Base-by-base conservation (phyloP, 2,888 invertebrate genomes). In the Linnaemya tessellans region DNA sequence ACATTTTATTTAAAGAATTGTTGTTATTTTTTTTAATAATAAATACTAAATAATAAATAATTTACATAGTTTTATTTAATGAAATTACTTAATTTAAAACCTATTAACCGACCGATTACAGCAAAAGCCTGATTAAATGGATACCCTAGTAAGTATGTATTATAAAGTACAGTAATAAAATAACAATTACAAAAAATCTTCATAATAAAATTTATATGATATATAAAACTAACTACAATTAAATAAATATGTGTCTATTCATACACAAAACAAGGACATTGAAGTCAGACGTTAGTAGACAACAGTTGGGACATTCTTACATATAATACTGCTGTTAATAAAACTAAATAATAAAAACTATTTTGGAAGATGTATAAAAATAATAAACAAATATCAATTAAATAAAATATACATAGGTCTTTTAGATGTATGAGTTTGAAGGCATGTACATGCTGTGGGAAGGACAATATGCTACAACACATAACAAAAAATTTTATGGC, bases 371-470 rank as follows among this genome's bases (percentile, higher is more conserved):
- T 15, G 10, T 70, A 0, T 58, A 30, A 18, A n/a, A 22, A 41
- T 18, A 49, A 35, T 22, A 73, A 11, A 49, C 38, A 60, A 62
- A 74, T 68, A 84, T 70, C 46, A 79, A 75, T 84, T 83, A 58
- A 78, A 74, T 73, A 71, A 80, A 83, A 75, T 64, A 84, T 75
- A 84, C 74, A 80, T 84, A 30, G 74, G 79, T n/a, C 49, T 46
- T 60, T 71, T 58, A 30, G 2, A 41, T 41, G 13, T 58, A 54
- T 41, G 13, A 18, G 7, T 35, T 11, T 13, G 13, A 25, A 46
- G 5, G 1, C 25, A 25, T 49, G 15, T 46, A 10, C 41, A 15
- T 13, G 7, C 4, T 43, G 8, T 11, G 5, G 22, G 22, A 3
- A 60, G 68, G 13, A 68, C 41, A 70, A 25, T 51, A 25, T 49